Conservation (phyloP, 2,888 invertebrate species). For the Nephrocerus scutellatus region DNA sequence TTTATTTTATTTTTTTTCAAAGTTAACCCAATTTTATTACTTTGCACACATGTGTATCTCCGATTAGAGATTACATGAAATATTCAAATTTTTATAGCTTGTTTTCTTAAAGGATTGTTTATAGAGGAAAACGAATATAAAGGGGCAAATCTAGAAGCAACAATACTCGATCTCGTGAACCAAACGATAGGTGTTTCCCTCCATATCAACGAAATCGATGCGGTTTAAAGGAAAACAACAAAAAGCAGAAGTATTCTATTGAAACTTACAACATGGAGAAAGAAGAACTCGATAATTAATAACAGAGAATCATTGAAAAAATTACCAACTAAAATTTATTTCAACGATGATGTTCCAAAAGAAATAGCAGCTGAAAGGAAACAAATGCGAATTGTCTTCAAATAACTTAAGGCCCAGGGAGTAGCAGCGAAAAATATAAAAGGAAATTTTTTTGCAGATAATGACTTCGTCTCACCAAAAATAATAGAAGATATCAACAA, state of each 20-base stretch:
- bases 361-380: neutral
- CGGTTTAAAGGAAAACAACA: neutral
- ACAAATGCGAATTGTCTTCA: too few relatives aligned
- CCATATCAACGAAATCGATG: slow-evolving; percentile 1
- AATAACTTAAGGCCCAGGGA: too few relatives aligned
- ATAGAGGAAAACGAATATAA: slow-evolving; percentile 2
- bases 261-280: neutral
- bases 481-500: too few relatives aligned
- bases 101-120: too few relatives aligned
- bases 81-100: too few relatives aligned
- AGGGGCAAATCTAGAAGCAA: slow-evolving; percentile 3
- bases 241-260: neutral
- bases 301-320: slow-evolving; percentile 1
- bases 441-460: too few relatives aligned
- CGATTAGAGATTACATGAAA: too few relatives aligned
- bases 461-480: too few relatives aligned
- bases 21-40: too few relatives aligned
- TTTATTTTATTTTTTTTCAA: too few relatives aligned
- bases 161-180: slow-evolving; percentile 1
- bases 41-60: too few relatives aligned
- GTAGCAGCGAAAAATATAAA: too few relatives aligned
- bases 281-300: neutral
- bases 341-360: slow-evolving; percentile 3
- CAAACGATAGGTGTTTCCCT: neutral
- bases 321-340: slow-evolving; percentile 2